Evolutionary conservation across 2,797 vertebrate species (phyloP), one percentile per base, ranked within the genome.

Genomic region (Ciconia nigra): DNA sequence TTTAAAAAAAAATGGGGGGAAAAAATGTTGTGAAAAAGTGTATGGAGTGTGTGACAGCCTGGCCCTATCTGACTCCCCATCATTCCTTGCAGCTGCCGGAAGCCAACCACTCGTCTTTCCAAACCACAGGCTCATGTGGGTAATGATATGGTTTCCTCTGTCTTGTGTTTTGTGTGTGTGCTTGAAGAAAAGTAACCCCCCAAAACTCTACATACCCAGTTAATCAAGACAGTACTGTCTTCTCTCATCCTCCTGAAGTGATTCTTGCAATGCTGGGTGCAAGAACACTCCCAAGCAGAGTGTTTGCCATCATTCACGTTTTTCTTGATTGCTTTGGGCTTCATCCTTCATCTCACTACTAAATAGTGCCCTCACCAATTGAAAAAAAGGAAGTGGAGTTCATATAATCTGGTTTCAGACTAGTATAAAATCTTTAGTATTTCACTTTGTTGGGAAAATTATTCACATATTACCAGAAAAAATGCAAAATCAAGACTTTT

Each of bases 41-140:
- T 9, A 69, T 46, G 86, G 96, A 95, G 92, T 94, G 70, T 95
- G 95, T 82, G 55, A 74, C 87, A 87, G 81, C 39, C 70, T 47
- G 49, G 77, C 74, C 73, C 47, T 95, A 88, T 97, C 96, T 83
- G 66, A 84, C 90, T 97, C 96, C 93, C 97, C 98, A 86, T 96
- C 91, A 96, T 97, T 97, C 97, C 97, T 97, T 97, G 95, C 97
- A 98, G 97, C 97, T 94, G 95, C 97, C 97, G 97, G 96, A 98
- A 98, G 95, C 81, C 96, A 94, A 93, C 96, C 55, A 46, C 97
- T 96, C 85, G 8, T 95, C 93, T 96, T 98, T 97, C 97, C 96
- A 98, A 98, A 98, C 97, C 97, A 87, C 97, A 98, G 93, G 82
- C 97, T 96, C 83, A 96, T 97, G 96, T 77, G 93, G 93, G 92